Conservation (phyloP, 2,888 invertebrate genomes). For the Colletes collaris region DNA sequence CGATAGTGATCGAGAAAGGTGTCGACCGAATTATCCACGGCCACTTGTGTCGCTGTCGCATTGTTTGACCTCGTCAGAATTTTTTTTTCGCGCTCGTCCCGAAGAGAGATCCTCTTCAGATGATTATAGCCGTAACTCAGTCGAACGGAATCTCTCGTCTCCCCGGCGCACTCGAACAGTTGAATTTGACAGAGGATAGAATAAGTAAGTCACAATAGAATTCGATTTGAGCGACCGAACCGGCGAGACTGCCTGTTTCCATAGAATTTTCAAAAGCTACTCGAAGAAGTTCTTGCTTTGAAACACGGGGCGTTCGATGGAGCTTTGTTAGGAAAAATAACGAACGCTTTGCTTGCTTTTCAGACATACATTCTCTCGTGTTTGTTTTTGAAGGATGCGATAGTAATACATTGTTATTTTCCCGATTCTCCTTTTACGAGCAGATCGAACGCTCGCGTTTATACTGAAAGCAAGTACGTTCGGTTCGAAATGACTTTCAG, state of each 20-base stretch:
- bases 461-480: too few species aligned
- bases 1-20: slow-evolving; percentile 44
- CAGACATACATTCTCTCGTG: background rate
- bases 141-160: slow-evolving; percentile 39
- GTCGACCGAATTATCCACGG: slow-evolving; percentile 51
- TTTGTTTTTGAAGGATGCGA: background rate
- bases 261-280: slow-evolving; percentile 52
- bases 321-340: slow-evolving; percentile 44
- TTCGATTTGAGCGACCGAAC: slow-evolving; percentile 34
- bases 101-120: slow-evolving; percentile 33
- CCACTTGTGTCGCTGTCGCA: slow-evolving; percentile 54
- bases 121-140: slow-evolving; percentile 45
- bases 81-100: slow-evolving; percentile 32
- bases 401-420: too few species aligned
- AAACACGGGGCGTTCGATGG: slow-evolving; percentile 6
- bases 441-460: too few species aligned
- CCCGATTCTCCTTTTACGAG: too few species aligned
- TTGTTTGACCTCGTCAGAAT: slow-evolving; percentile 58
- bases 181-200: slow-evolving; percentile 39
- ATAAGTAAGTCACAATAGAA: slow-evolving; percentile 52
- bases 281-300: slow-evolving; percentile 50
- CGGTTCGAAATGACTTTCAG: too few species aligned
- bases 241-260: slow-evolving; percentile 26
- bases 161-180: slow-evolving; percentile 13
- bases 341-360: slow-evolving; percentile 36